Evolutionary conservation across 2,113 vertebrate species (phyloP), one percentile per base, ranked within the genome.

Genomic region (Arenaria interpres): DNA sequence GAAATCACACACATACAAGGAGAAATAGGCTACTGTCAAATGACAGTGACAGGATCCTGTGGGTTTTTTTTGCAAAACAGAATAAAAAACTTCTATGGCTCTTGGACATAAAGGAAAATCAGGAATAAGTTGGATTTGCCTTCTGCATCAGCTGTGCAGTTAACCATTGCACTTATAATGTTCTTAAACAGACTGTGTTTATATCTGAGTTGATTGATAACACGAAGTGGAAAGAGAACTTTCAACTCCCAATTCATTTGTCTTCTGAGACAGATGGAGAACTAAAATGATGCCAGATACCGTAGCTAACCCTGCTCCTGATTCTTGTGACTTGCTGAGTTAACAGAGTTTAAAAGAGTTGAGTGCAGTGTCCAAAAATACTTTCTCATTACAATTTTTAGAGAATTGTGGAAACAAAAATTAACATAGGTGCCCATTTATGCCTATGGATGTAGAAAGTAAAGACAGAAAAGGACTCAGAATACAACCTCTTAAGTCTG

Each of bases 351-450:
- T 51, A 69, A 72, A 82, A 64, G 66, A 83, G 23, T 91, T 75
- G 81, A 71, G 23, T 62, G n/a, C n/a, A 51, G 23, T 62, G 43
- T 81, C 66, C 75, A 85, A 90, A 95, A 97, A 90, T 59, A 68
- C 71, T 94, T 96, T 95, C 66, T 93, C 45, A 72, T 10, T 10
- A 39, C 17, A 80, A 45, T 89, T 92, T 94, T 84, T 83, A 88
- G 53, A 80, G 50, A 87, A 73, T 32, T 68, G 35, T 87, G 56
- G 78, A 63, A 94, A 57, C 30, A 84, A 76, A 90, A 93, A 94
- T 53, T 89, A 94, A 48, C 64, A 67, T 46, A 82, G 68, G 63
- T 92, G 39, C 53, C 59, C 95, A 48, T 93, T 94, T 78, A 69
- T 78, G 46, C 71, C 81, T 79, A 6, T 89, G 46, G 89, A 7